A percentile compares a stretch with the other conserved stretches of the same genome.
Evolutionary conservation across 2,113 vertebrate species (phyloP).

Genomic region (Petaurus breviceps): DNA sequence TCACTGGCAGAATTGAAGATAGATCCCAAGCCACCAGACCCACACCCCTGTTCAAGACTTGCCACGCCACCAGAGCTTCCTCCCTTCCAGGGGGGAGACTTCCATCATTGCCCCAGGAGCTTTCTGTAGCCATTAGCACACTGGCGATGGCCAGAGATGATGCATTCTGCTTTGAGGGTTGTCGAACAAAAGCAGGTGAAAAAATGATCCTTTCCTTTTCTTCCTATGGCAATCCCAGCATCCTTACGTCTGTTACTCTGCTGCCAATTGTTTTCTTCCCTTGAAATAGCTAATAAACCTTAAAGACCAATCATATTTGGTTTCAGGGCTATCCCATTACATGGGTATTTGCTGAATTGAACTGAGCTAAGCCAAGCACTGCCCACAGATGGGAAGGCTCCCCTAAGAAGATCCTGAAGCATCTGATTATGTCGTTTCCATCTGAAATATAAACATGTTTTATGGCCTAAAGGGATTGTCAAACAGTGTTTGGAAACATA

Average conservation of each 20-base stretch:
- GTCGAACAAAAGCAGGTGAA: slow-evolving; percentile 48
- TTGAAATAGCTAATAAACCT: slow-evolving; percentile 54
- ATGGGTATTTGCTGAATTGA: slow-evolving; percentile 63
- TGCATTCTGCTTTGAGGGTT: slow-evolving; percentile 2
- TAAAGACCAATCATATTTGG: slow-evolving; percentile 50
- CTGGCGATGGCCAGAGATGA: not conserved
- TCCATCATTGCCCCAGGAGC: not conserved
- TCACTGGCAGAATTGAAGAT: not conserved
- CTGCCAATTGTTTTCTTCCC: slow-evolving; percentile 43
- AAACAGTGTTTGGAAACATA: slow-evolving; percentile 72
- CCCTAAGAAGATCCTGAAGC: slow-evolving; percentile 72
- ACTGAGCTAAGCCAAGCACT: not conserved
- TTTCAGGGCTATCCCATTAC: not conserved
- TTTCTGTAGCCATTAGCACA: not conserved
- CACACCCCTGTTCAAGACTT: not conserved
- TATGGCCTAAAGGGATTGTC: slow-evolving; percentile 69
- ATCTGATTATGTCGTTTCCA: slow-evolving; percentile 67
- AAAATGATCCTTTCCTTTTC: slow-evolving; percentile 20
- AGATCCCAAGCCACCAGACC: not conserved
- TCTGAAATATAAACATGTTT: slow-evolving; percentile 76
- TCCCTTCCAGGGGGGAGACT: not conserved
- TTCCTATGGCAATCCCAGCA: slow-evolving; percentile 41
- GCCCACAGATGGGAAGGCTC: slow-evolving; percentile 51
- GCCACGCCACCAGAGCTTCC: not conserved
- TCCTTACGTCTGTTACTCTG: slow-evolving; percentile 54